A percentile compares a stretch with the other conserved stretches of the same genome.
Evolutionary conservation across 2,797 vertebrate genomes (phyloP).

Genomic region (Percopsis omiscomaycus): DNA sequence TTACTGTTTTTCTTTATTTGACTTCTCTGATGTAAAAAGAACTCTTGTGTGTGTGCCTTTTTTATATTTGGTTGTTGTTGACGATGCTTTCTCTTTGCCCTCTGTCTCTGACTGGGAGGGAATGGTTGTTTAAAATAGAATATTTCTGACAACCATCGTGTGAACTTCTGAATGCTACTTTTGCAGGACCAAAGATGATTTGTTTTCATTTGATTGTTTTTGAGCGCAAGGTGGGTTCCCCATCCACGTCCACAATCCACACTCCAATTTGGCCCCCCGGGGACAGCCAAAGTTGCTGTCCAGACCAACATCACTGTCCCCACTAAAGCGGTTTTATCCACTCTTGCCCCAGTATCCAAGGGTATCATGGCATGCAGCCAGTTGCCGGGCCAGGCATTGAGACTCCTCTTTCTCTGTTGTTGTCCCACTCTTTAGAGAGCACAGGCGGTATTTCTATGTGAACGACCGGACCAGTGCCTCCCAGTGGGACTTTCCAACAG

Average conservation of each 20-base stretch:
- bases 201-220: conserved; percentile 65
- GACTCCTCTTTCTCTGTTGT: conserved; percentile 85
- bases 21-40: conserved; percentile 77
- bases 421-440: conserved; percentile 97
- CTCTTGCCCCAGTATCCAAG: conserved; percentile 61
- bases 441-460: conserved; percentile 99
- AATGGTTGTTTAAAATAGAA: conserved; percentile 75
- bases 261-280: conserved; percentile 68
- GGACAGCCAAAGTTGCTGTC: conserved; percentile 68
- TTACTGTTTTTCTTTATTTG: conserved; percentile 83
- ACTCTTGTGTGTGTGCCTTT: conserved; percentile 88
- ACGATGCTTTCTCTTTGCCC: conserved; percentile 72
- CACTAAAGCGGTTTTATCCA: conserved; percentile 61
- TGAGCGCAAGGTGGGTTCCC: conserved; percentile 81
- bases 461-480: conserved; percentile 93
- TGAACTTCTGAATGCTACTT: conserved; percentile 67
- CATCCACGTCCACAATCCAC: conserved; percentile 64
- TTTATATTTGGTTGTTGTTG: conserved; percentile 73
- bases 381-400: conserved; percentile 64
- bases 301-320: conserved; percentile 57
- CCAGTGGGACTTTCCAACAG: conserved; percentile 97
- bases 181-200: conserved; percentile 74
- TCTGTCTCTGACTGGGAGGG: conserved; percentile 69
- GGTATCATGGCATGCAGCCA: conserved; percentile 63
- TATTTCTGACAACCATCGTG: conserved; percentile 75